phyloP scores from a whole-genome alignment of 2,113 vertebrate genomes.

The Cochlearius cochlearius region DNA sequence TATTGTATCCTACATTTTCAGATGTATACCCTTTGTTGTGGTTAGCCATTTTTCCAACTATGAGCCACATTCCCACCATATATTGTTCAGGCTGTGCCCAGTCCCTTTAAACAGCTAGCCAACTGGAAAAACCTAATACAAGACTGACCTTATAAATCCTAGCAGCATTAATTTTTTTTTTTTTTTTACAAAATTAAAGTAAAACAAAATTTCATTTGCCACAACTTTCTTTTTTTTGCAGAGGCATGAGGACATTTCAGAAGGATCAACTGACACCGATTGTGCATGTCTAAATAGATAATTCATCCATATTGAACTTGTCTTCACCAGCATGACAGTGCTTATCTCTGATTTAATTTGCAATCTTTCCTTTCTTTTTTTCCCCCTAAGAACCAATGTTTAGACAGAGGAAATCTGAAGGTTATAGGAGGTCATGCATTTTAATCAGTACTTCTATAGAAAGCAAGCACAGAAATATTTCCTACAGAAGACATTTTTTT shows the following conservation, averaged over 20 bases:
- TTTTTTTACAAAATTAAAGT: conserved; percentile 66
- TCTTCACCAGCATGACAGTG: conserved; percentile 73
- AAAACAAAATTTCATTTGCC: conserved; percentile 76
- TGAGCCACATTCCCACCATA: background rate
- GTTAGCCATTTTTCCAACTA: background rate
- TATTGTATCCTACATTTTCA: background rate
- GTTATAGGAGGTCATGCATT: conserved; percentile 72
- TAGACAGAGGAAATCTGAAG: conserved; percentile 75
- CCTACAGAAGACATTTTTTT: background rate
- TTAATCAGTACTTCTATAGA: conserved; percentile 68
- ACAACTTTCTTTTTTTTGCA: conserved; percentile 39
- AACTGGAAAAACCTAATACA: background rate
- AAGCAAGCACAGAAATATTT: conserved; percentile 33
- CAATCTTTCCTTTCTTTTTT: conserved; percentile 18
- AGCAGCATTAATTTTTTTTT: background rate
- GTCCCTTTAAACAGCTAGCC: background rate
- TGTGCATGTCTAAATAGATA: conserved; percentile 86
- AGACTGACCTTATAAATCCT: background rate
- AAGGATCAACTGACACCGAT: conserved; percentile 78
- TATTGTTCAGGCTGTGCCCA: background rate
- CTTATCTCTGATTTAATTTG: conserved; percentile 84
- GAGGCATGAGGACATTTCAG: conserved; percentile 71
- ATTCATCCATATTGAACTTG: conserved; percentile 82
- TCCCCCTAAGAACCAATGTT: conserved; percentile 60
- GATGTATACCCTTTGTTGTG: background rate